phyloP scores from a whole-genome alignment of 1,140 invertebrate species.

The Hycleus phaleratus region DNA sequence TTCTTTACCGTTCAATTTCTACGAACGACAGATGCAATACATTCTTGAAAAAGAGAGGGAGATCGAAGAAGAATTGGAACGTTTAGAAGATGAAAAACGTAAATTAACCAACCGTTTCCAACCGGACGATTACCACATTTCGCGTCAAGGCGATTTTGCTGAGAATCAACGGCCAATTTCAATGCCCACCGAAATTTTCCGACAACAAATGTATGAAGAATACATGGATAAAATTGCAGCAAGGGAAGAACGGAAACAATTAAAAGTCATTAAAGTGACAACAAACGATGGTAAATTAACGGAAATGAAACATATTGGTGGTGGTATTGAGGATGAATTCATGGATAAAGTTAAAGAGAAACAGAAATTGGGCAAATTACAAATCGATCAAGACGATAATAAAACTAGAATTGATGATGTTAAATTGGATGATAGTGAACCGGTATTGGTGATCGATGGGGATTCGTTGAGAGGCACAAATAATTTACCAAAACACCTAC shows the following conservation, averaged over 20 bases:
- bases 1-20: constrained; percentile 58
- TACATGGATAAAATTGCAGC: constrained; percentile 70
- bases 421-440: constrained; percentile 33
- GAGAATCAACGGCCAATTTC: constrained; percentile 24
- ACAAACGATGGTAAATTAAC: constrained; percentile 18
- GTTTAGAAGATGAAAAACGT: constrained; percentile 49
- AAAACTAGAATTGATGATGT: constrained; percentile 38
- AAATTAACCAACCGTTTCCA: constrained; percentile 32
- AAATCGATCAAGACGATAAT: constrained; percentile 23
- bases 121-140: constrained; percentile 32
- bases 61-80: constrained; percentile 52
- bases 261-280: constrained; percentile 68
- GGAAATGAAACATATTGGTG: constrained; percentile 15
- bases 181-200: constrained; percentile 54
- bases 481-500: constrained; percentile 62
- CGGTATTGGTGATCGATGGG: constrained; percentile 53
- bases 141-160: constrained; percentile 32
- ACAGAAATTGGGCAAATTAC: constrained; percentile 32
- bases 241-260: constrained; percentile 65
- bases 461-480: constrained; percentile 48
- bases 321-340: constrained; percentile 63
- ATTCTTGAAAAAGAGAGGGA: constrained; percentile 59
- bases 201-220: constrained; percentile 73
- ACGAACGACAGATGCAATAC: constrained; percentile 60
- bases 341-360: constrained; percentile 57